A percentile compares a stretch with the other conserved stretches of the same genome.
Evolutionary conservation across 2,797 vertebrate species (phyloP).

Genomic region (Pteronotus mesoamericanus): DNA sequence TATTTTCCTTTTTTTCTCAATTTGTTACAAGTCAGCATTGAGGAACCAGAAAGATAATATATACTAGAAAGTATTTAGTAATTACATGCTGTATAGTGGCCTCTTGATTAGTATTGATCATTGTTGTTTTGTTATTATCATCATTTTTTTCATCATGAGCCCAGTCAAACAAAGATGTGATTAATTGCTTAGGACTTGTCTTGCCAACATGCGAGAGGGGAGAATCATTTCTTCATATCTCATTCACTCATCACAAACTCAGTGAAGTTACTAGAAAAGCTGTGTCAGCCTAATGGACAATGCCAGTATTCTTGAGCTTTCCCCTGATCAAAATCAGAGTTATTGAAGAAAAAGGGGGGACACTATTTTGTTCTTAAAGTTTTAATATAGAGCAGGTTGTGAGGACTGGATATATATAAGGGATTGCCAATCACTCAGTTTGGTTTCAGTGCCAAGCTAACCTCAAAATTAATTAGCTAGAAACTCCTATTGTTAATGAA

Average conservation of each 20-base stretch:
- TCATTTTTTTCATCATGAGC: not conserved
- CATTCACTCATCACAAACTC: not conserved
- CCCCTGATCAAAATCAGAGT: not conserved
- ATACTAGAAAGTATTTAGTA: not conserved
- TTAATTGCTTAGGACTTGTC: not conserved
- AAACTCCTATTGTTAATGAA: not conserved
- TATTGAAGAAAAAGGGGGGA: not conserved
- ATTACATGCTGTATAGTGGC: not conserved
- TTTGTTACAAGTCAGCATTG: not conserved
- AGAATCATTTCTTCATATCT: not conserved
- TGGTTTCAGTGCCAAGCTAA: not conserved
- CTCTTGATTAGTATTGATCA: not conserved
- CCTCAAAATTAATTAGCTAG: not conserved
- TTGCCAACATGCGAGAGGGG: not conserved
- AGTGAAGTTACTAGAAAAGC: not conserved
- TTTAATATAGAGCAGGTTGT: not conserved
- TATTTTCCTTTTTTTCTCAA: not conserved
- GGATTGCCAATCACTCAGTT: not conserved
- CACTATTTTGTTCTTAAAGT: not conserved
- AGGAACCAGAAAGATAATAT: not conserved
- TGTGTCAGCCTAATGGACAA: not conserved
- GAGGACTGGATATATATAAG: not conserved
- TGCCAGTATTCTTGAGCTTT: not conserved
- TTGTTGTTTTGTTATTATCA: not conserved
- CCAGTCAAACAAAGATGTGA: not conserved